Conservation (phyloP, 2,797 vertebrate species). For the Sebastiscus albofasciatus region DNA sequence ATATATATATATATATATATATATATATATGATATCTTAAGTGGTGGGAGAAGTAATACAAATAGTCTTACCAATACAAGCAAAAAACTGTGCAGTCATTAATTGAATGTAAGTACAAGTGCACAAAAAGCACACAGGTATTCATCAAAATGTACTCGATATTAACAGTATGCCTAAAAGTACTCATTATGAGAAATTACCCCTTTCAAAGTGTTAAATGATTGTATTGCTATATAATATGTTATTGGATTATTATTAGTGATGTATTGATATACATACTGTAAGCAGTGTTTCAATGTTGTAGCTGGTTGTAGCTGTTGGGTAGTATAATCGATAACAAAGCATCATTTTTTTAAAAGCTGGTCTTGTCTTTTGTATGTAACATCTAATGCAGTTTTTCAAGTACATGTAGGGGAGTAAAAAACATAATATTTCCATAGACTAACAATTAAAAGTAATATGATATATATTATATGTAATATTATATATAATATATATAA, state of each 20-base stretch:
- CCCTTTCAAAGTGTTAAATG: background rate
- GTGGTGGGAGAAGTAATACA: background rate
- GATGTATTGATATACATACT: background rate
- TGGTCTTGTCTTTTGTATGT: background rate
- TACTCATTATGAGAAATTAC: background rate
- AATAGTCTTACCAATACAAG: background rate
- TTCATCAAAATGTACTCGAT: background rate
- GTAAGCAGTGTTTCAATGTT: background rate
- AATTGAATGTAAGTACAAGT: background rate
- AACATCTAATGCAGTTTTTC: background rate
- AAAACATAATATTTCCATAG: background rate
- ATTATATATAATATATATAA: no score
- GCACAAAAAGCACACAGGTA: background rate
- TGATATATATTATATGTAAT: no score
- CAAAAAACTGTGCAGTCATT: background rate
- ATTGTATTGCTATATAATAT: background rate
- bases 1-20: no score
- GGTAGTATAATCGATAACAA: background rate
- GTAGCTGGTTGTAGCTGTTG: no score
- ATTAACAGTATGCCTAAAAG: background rate
- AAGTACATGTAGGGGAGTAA: background rate
- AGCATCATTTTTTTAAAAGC: background rate
- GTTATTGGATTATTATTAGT: background rate
- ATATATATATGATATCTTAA: background rate
- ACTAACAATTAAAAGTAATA: background rate